Conservation (phyloP, 2,797 vertebrate species). For the Phylloscopus collybita region DNA sequence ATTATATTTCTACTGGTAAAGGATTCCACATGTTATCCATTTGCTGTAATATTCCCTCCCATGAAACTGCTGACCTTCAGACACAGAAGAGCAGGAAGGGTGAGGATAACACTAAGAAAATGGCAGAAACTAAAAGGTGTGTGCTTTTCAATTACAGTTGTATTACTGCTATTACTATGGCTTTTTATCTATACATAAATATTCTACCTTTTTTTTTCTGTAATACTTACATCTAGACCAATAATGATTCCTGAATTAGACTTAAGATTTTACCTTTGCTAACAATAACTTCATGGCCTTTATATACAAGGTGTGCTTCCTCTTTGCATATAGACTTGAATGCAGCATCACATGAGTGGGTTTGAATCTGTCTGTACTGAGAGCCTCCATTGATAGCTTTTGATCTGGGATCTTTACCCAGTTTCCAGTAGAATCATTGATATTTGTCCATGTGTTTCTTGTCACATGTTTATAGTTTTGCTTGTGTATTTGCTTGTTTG, state of each 20-base stretch:
- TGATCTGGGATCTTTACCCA: neutral
- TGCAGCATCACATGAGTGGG: neutral
- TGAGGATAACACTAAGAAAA: neutral
- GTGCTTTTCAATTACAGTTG: neutral
- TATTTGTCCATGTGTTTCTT: neutral
- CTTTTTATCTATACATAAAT: neutral
- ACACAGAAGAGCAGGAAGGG: neutral
- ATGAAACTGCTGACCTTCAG: neutral
- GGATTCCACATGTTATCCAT: neutral
- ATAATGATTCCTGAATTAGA: neutral
- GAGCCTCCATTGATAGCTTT: neutral
- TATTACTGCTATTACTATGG: neutral
- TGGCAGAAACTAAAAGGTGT: neutral
- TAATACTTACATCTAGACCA: neutral
- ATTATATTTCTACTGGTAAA: neutral
- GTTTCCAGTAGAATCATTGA: neutral
- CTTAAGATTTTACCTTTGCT: neutral
- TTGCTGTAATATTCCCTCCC: neutral
- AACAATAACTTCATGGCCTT: neutral
- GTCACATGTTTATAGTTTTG: neutral
- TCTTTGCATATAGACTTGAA: neutral
- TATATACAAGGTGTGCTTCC: neutral
- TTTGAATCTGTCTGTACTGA: neutral
- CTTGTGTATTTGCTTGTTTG: neutral
- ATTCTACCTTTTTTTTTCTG: neutral